Conservation (phyloP, 2,888 invertebrate species). For the Calameuta idolon region DNA sequence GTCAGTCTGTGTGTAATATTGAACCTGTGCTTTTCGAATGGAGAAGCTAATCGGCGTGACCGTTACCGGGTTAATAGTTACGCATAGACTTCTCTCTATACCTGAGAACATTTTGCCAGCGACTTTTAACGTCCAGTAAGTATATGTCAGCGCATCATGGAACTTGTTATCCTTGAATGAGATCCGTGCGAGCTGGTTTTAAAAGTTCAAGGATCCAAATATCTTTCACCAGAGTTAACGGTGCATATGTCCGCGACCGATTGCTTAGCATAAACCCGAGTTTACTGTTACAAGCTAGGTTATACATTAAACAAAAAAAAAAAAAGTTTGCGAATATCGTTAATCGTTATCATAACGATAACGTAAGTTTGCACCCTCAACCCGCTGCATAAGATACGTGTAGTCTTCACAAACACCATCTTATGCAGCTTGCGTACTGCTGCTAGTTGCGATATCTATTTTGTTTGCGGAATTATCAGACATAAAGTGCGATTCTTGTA, state of each 20-base stretch:
- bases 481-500: not conserved
- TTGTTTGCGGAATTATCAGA: not conserved
- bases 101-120: not conserved
- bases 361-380: not conserved
- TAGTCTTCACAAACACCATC: not conserved
- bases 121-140: not conserved
- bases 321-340: not conserved
- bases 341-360: not conserved
- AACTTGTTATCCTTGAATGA: conserved; percentile 48
- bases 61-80: not conserved
- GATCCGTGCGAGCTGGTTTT: conserved; percentile 39
- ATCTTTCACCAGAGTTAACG: conserved; percentile 44
- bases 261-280: not conserved
- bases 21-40: too few relatives aligned
- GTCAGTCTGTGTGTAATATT: too few relatives aligned
- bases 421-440: too few relatives aligned
- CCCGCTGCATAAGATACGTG: not conserved
- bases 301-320: not conserved
- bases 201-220: conserved; percentile 39
- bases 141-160: not conserved
- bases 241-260: conserved; percentile 39
- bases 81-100: too few relatives aligned
- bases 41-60: too few relatives aligned
- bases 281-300: not conserved
- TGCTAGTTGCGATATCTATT: not conserved